phyloP scores from a whole-genome alignment of 2,888 invertebrate genomes.

The Oxystoma pomonae region DNA sequence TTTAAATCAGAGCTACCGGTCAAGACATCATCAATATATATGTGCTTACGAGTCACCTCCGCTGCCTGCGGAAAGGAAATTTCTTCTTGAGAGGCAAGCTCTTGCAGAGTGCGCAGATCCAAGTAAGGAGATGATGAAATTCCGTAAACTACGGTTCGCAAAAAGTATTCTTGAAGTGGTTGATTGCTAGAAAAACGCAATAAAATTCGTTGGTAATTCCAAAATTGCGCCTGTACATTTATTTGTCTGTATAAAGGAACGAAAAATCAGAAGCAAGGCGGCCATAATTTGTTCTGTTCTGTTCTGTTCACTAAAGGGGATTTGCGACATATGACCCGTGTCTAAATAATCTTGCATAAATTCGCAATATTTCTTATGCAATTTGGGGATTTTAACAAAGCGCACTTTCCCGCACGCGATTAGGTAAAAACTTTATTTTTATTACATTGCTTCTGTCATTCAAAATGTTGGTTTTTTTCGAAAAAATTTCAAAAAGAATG shows the following conservation, averaged over 20 bases:
- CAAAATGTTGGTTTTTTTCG: too few relatives aligned
- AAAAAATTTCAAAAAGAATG: too few relatives aligned
- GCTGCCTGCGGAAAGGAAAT: background rate
- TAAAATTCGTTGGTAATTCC: constrained; percentile 1
- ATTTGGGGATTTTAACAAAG: too few relatives aligned
- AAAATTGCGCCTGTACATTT: background rate
- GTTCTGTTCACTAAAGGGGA: background rate
- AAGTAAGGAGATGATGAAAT: background rate
- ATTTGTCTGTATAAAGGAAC: too few relatives aligned
- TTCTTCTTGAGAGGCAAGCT: background rate
- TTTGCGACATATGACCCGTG: background rate
- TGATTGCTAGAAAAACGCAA: background rate
- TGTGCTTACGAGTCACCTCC: background rate
- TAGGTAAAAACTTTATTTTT: too few relatives aligned
- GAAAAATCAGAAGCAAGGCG: too few relatives aligned
- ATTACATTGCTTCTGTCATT: too few relatives aligned
- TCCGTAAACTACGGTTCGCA: too few relatives aligned
- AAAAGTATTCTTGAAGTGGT: constrained; percentile 1
- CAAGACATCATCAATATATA: background rate
- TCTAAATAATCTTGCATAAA: constrained; percentile 1
- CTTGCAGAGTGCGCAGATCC: background rate
- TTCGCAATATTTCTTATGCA: too few relatives aligned
- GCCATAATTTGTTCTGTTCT: too few relatives aligned
- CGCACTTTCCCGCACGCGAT: too few relatives aligned
- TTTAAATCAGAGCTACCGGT: background rate